These are phyloP conservation scores for Cosmia trapezina DNA, from an alignment of 2,888 invertebrate genomes.

Conservation along the genomic window DNA sequence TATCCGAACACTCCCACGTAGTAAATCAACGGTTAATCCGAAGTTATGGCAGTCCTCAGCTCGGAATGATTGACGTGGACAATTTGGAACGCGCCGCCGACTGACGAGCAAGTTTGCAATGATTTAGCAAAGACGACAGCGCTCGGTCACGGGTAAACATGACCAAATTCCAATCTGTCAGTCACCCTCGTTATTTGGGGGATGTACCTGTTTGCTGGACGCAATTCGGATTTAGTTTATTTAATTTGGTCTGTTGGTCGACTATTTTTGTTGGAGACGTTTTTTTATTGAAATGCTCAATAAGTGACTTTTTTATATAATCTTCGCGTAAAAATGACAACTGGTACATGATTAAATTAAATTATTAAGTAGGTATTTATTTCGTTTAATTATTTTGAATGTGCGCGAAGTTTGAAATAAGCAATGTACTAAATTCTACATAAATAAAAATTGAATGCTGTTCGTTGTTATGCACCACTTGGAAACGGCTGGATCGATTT, in stretches of 20 bases:
- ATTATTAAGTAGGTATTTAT: not conserved
- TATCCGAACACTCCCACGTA: not conserved
- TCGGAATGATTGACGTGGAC: slow-evolving; percentile 41
- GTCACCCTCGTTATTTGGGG: slow-evolving; percentile 40
- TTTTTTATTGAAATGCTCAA: not conserved
- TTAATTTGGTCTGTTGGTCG: slow-evolving; percentile 21
- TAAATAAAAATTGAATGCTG: not conserved
- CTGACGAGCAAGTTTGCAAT: slow-evolving; percentile 45
- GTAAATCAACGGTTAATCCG: slow-evolving; percentile 30
- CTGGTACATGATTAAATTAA: not conserved
- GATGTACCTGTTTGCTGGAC: slow-evolving; percentile 32
- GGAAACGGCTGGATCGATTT: not conserved
- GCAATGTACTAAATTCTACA: not conserved
- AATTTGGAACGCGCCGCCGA: slow-evolving; percentile 41
- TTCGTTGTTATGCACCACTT: not conserved
- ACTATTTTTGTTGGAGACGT: not conserved
- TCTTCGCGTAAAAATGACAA: rapidly evolving
- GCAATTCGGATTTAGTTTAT: slow-evolving; percentile 29
- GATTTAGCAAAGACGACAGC: slow-evolving; percentile 34
- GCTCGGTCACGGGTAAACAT: slow-evolving; percentile 35
- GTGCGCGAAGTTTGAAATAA: not conserved
- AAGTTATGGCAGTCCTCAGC: slow-evolving; percentile 21
- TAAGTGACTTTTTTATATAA: not conserved
- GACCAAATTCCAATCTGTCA: slow-evolving; percentile 57
- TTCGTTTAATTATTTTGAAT: not conserved